A percentile compares a stretch with the other conserved stretches of the same genome.
Conservation (phyloP, 2,888 invertebrate species). For the Agapetus fuscipes region DNA sequence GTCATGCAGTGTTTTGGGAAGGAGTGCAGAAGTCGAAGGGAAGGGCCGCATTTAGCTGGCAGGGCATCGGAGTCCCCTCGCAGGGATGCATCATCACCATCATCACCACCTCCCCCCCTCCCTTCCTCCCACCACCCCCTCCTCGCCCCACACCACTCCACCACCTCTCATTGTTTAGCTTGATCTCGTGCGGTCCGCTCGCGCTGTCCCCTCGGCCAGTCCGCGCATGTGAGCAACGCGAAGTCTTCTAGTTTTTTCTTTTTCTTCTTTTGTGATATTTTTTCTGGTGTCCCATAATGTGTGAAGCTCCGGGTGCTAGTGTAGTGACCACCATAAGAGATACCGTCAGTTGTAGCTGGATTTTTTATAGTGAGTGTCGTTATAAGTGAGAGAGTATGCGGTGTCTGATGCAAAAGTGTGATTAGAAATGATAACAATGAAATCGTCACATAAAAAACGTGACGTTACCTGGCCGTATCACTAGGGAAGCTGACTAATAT, state of each 20-base stretch:
- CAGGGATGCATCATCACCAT: neutral
- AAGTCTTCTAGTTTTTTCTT: no score
- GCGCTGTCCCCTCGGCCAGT: constrained; percentile 28
- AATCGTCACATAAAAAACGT: no score
- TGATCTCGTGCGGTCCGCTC: constrained; percentile 3
- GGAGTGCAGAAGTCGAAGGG: neutral
- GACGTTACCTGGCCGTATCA: no score
- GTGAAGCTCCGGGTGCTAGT: constrained; percentile 48
- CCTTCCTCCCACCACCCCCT: neutral
- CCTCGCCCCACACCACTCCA: constrained; percentile 3
- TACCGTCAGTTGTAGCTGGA: constrained; percentile 64
- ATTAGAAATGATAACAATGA: no score
- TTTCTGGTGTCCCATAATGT: no score
- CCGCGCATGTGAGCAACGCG: no score
- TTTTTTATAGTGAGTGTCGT: constrained; percentile 56
- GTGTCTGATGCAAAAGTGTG: no score
- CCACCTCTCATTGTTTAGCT: no score
- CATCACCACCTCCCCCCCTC: neutral
- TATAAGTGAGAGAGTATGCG: no score
- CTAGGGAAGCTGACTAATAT: no score
- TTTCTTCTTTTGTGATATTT: no score
- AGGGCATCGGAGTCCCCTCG: neutral
- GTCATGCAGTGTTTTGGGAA: no score
- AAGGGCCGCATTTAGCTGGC: neutral
- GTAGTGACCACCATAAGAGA: constrained; percentile 55